Base-by-base conservation (phyloP, 2,888 invertebrate genomes). In the Alloplasta piceator region DNA sequence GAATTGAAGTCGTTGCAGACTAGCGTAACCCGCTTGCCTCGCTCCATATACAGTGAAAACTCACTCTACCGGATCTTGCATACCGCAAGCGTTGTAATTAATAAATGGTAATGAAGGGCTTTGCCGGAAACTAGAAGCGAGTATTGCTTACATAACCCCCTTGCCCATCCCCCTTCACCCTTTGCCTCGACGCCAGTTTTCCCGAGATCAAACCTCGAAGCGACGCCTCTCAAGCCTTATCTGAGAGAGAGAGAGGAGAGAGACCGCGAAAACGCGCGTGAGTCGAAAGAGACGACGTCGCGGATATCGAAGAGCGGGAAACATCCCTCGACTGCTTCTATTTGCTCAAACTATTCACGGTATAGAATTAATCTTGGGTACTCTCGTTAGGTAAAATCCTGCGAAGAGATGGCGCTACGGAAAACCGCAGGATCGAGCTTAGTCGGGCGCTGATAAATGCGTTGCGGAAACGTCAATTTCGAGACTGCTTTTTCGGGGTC, bases 81-180 rank as follows among this genome's bases (percentile, higher is more conserved):
- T 58, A 80, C 72, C 76, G 43, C 77, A 76, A 67, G 63, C 74
- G 74, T 71, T 82, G 78, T 82, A 78, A 82, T 83, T 78, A 80
- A 83, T 83, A 82, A 78, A 83, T 82, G 74, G 83, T 75, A 80
- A 82, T 83, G 76, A 80, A 79, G 76, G 79, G 70, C 70, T 82
- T 80, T 64, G 67, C 75, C 43, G 68, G 68, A 67, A 80, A 74
- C 77, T 74, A 74, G 63, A 68, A 73, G 67, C 64, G 71, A 68
- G 82, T 78, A 82, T 82, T 79, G 83, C 79, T 82, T 83, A 74
- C 79, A 82, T 79, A 83, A 82, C 82, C 82, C 56, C 16, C 64
- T 43, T 10, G 36, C 16, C 36, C 48, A 2, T 16, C 10, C 55
- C 16, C 36, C 16, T 1, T n/a, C 55, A 46, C 16, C 46, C n/a